Evolutionary conservation across 2,797 vertebrate species (phyloP), one percentile per base, ranked within the genome.

Genomic region (Hephaestus fuliginosus): DNA sequence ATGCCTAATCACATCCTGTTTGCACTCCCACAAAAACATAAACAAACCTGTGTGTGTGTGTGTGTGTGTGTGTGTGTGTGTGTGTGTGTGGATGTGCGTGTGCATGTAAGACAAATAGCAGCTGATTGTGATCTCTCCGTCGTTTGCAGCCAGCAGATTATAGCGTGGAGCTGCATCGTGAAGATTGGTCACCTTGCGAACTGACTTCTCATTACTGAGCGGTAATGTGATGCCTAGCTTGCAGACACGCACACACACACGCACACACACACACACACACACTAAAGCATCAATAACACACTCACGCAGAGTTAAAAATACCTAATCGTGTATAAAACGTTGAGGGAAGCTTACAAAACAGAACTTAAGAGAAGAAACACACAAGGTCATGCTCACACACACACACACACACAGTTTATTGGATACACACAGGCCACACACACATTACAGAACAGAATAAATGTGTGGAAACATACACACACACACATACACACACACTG

Each of bases 1-100:
- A 87, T 12, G 56, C 36, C 74, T 88, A 88, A 91, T 89, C 91
- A 89, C 70, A 85, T 88, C 86, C 80, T 84, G 78, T 85, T 81
- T 83, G 79, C 83, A 20, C 18, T 55, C 11, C 13, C 11, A 73
- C 65, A 60, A 74, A 86, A 83, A 90, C 84, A 89, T 79, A 83
- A 91, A 90, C 87, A 89, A 83, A 80, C 60, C 63, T 61, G 10
- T 20, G 20, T 39, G 22, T 39, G 55, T 52, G 61, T 71, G 73
- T 74, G 48, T 67, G 30, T 70, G 61, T 49, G 63, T 63, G 76
- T 69, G 44, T 43, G 65, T 51, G 63, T 70, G 77, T 74, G 30
- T 70, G 63, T 58, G 43, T 56, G 51, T 30, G n/a, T n/a, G n/a
- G n/a, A 25, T 53, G 63, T 49, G 66, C 28, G 46, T 66, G 46